Evolutionary conservation across 2,797 vertebrate species (phyloP), one percentile per base, ranked within the genome.

Genomic region (Melanotaenia nigrans): DNA sequence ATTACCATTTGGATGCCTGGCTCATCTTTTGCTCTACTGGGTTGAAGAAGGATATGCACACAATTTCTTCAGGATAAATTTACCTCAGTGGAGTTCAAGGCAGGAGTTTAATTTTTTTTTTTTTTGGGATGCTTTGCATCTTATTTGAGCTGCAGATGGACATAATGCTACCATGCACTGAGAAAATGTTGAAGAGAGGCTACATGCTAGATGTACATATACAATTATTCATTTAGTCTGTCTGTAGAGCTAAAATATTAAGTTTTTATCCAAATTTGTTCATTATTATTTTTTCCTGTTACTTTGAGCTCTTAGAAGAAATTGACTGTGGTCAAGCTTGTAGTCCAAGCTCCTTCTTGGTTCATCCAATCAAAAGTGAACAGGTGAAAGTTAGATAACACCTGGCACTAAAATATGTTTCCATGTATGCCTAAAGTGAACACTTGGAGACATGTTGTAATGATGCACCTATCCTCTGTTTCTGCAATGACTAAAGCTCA

Each of bases 1-100:
- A 81, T 82, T 81, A 63, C 68, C 65, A 66, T 85, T 85, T 79
- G 49, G 75, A 81, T 65, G 47, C 71, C 25, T 32, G 73, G 56
- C 60, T 88, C 69, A 30, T 82, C 71, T 72, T 77, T 77, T 66
- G 65, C 72, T 79, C 73, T 71, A 66, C 69, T 79, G 78, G 82
- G 61, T 83, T 73, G 61, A 69, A 78, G 47, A 77, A 42, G 62
- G 75, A 77, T 75, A 59, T 51, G 65, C 68, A 69, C 65, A 47
- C 64, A 24, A 69, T 83, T 85, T 81, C 32, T 71, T 42, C 55
- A 36, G 45, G 58, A 71, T 78, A 20, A 35, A 81, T 77, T 68
- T 42, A 28, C 18, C 35, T 25, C 22, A 45, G 28, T 14, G 13
- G 40, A 30, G 68, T 58, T 67, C 45, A 58, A 32, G 32, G 68